Percentiles rank a stretch among this genome's conserved stretches.
Conservation (phyloP, 1,140 invertebrate species). For the Drosophila sproati region DNA sequence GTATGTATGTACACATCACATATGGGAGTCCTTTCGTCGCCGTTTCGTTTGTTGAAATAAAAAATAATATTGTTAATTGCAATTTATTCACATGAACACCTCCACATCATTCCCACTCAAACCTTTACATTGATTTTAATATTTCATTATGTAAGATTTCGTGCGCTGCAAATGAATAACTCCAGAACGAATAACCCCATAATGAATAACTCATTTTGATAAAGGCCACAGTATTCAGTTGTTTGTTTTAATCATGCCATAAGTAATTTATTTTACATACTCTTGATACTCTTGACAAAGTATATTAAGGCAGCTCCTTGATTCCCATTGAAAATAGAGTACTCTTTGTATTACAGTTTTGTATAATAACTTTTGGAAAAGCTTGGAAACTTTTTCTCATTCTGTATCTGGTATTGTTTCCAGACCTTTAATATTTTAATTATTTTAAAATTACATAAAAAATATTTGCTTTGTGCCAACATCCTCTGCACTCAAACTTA, state of each 20-base stretch:
- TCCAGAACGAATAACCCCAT: constrained; percentile 55
- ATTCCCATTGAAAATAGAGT: neutral
- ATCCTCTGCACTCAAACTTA: too few relatives aligned
- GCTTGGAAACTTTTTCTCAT: too few relatives aligned
- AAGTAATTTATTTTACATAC: constrained; percentile 1
- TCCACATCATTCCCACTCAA: constrained; percentile 10
- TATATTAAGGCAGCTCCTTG: neutral
- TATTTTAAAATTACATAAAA: too few relatives aligned
- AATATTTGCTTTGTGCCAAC: too few relatives aligned
- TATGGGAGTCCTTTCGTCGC: constrained; percentile 27
- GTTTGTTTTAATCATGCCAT: neutral
- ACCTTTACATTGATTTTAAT: constrained; percentile 74
- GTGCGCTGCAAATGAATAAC: constrained; percentile 37
- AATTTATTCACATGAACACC: constrained; percentile 84
- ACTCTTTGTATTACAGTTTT: too few relatives aligned
- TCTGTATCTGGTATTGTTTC: too few relatives aligned
- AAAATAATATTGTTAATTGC: constrained; percentile 82
- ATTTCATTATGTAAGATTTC: constrained; percentile 78
- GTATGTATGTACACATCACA: neutral
- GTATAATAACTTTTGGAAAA: too few relatives aligned
- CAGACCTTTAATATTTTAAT: too few relatives aligned
- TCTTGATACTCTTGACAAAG: neutral
- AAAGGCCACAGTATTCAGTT: neutral
- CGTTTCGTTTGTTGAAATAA: constrained; percentile 81
- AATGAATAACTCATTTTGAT: constrained; percentile 70